Evolutionary conservation across 1,140 invertebrate species (phyloP), one percentile per base, ranked within the genome.

Genomic region (Drosophila persimilis): DNA sequence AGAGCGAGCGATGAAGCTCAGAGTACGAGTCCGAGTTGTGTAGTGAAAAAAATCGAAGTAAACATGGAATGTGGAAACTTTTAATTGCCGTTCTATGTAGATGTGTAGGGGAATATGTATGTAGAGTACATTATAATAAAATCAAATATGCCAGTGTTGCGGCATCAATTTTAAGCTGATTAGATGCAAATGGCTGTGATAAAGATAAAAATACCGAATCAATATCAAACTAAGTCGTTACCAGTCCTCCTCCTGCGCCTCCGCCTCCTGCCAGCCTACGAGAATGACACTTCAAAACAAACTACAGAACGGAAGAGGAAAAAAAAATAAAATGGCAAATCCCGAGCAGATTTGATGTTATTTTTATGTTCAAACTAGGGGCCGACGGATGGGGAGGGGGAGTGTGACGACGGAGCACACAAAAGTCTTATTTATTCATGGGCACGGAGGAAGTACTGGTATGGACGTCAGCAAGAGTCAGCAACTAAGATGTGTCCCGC

Each of bases 161-260:
- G 44, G 65, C 65, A 51, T 69, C 63, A 69, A 67, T 77, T 61
- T 53, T 52, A 65, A 64, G 64, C 77, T 86, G 78, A 75, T 85
- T 77, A 85, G 83, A 85, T 85, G 81, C 81, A 85, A 85, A 85
- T 85, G 62, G 65, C 55, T 43, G 70, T 61, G 83, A 86, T 85
- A 86, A 86, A 77, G 54, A 52, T 67, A 69, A 61, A 62, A 59
- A 69, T 73, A 56, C 66, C 72, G 78, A 83, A 85, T 79, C 73
- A 79, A 84, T 77, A 81, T 72, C 69, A 77, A 81, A 86, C 80
- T 88, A 81, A 69, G 65, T 69, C 65, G 65, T 69, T 69, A 64
- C 62, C 56, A 35, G 56, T 31, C 64, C 51, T 45, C 24, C 24
- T 43, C 53, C 50, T 15, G 48, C 48, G 9, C 5, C 13, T 22